phyloP scores from a whole-genome alignment of 2,888 invertebrate genomes.

The Cotesia congregata region DNA sequence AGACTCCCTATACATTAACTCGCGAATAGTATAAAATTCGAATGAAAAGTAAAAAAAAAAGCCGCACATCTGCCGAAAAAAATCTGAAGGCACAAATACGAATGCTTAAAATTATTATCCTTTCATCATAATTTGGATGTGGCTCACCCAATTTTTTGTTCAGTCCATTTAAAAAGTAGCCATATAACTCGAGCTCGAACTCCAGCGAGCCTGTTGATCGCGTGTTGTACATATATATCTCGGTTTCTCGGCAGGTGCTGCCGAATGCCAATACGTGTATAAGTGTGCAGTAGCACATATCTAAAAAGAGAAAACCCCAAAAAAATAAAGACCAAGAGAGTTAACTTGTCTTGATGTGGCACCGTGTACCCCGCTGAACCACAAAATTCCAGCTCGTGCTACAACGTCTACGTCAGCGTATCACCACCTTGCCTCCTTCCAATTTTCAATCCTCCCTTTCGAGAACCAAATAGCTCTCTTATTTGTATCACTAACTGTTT shows the following conservation, averaged over 20 bases:
- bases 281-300: neutral
- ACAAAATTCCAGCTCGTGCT: slow-evolving; percentile 33
- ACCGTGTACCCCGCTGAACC: slow-evolving; percentile 9
- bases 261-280: neutral
- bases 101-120: slow-evolving; percentile 7
- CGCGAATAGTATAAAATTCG: neutral
- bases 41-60: neutral
- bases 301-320: slow-evolving; percentile 9
- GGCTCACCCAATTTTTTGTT: slow-evolving; percentile 51
- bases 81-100: slow-evolving; percentile 1
- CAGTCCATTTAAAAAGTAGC: slow-evolving; percentile 48
- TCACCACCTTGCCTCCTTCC: slow-evolving; percentile 48
- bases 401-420: slow-evolving; percentile 43
- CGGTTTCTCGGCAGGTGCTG: neutral
- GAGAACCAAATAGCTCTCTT: neutral
- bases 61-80: neutral
- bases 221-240: slow-evolving; percentile 48
- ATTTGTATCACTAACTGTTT: slow-evolving; percentile 25
- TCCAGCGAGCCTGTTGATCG: slow-evolving; percentile 35
- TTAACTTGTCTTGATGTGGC: slow-evolving; percentile 32
- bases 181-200: neutral
- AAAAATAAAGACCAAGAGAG: slow-evolving; percentile 30
- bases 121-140: slow-evolving; percentile 42
- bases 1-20: no score
- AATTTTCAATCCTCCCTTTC: neutral